Conservation (phyloP, 64 coral and sea anemone species). For the Anthopleura sola region DNA sequence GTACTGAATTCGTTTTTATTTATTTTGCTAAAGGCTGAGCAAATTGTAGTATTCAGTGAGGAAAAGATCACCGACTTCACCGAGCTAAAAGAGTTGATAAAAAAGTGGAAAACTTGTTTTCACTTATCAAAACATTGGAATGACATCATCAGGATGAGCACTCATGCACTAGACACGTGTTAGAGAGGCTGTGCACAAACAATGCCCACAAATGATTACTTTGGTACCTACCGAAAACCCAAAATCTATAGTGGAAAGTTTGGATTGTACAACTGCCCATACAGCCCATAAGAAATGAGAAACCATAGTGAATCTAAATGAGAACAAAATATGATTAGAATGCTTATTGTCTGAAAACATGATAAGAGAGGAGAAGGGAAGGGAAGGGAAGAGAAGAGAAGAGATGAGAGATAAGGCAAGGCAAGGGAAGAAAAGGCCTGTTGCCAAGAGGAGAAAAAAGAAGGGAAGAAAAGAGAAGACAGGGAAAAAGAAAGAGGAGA, state of each 20-base stretch:
- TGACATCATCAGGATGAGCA: too few species aligned
- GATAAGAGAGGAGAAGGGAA: background rate
- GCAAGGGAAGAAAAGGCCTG: background rate
- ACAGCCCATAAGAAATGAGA: conserved; percentile 69
- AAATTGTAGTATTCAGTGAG: too few species aligned
- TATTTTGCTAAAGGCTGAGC: too few species aligned
- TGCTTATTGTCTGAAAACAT: background rate
- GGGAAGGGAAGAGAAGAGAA: background rate
- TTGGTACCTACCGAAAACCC: conserved; percentile 54
- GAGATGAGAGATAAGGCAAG: background rate
- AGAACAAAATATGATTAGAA: background rate
- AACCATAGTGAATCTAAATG: conserved; percentile 50
- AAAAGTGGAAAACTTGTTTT: too few species aligned
- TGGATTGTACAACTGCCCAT: conserved; percentile 56
- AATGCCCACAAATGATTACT: background rate
- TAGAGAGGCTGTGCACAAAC: background rate
- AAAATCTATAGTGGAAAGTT: conserved; percentile 52
- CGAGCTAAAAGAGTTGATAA: too few species aligned
- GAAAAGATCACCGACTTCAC: too few species aligned
- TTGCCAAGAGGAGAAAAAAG: background rate
- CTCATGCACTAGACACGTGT: too few species aligned
- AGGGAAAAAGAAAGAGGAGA: background rate
- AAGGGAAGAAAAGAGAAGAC: background rate
- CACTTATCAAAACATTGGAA: too few species aligned
- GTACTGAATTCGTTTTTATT: too few species aligned